These are phyloP conservation scores for Gouania willdenowi DNA, from an alignment of 2,797 vertebrate species.

Conservation along the genomic window DNA sequence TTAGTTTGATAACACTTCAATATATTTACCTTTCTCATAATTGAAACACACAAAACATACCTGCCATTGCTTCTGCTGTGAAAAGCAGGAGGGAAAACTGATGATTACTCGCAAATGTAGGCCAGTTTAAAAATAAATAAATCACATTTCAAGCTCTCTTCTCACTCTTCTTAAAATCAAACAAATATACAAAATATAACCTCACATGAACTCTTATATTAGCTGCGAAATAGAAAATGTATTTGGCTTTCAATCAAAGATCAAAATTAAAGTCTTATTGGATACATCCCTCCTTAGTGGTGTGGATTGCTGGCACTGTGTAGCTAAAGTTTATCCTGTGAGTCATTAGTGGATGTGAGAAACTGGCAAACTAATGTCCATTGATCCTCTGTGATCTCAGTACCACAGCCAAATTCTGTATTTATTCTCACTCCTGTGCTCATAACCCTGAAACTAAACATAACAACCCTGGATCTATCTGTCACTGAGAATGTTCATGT, in stretches of 20 bases:
- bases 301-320: conserved; percentile 1
- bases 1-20: too few relatives aligned
- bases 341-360: conserved; percentile 27
- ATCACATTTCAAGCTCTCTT: too few relatives aligned
- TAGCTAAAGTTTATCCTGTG: conserved; percentile 2
- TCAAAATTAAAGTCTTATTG: neutral
- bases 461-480: too few relatives aligned
- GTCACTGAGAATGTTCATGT: too few relatives aligned
- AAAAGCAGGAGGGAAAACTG: too few relatives aligned
- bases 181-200: neutral
- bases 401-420: conserved; percentile 22
- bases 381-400: conserved; percentile 31
- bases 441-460: conserved; percentile 16
- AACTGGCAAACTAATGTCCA: conserved; percentile 29
- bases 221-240: neutral
- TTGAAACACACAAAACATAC: too few relatives aligned
- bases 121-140: neutral
- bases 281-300: neutral
- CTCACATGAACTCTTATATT: neutral
- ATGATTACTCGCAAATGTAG: neutral
- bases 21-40: too few relatives aligned
- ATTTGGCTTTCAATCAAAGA: neutral
- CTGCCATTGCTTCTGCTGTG: too few relatives aligned
- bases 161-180: neutral
- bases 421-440: conserved; percentile 17